A percentile compares a stretch with the other conserved stretches of the same genome.
Evolutionary conservation across 2,888 invertebrate species (phyloP).

Genomic region (Drosophila fungiperda): DNA sequence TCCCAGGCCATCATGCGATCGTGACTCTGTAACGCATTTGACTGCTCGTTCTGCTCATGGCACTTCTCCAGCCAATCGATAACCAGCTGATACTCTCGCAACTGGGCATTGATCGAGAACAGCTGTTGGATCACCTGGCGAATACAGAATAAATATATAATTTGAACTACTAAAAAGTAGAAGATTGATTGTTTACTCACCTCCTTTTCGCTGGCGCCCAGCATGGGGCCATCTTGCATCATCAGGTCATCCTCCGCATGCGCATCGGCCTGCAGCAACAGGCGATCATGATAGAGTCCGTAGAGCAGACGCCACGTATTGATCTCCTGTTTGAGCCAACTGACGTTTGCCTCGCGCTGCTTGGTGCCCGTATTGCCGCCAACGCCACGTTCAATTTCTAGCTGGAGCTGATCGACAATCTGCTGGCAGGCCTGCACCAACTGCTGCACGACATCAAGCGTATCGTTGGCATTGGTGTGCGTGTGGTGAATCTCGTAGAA

Average conservation of each 20-base stretch:
- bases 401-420: constrained; percentile 75
- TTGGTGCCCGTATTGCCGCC: constrained; percentile 45
- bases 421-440: constrained; percentile 75
- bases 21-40: constrained; percentile 88
- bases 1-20: constrained; percentile 95
- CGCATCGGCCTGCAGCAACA: constrained; percentile 85
- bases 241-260: constrained; percentile 75
- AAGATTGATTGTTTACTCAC: constrained; percentile 9
- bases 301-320: constrained; percentile 95
- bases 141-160: not conserved
- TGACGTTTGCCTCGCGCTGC: constrained; percentile 56
- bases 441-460: constrained; percentile 81
- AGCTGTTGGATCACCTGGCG: constrained; percentile 81
- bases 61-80: constrained; percentile 97
- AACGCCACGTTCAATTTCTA: constrained; percentile 59
- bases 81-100: constrained; percentile 91
- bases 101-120: constrained; percentile 86
- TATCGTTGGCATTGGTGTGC: constrained; percentile 78
- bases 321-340: constrained; percentile 91
- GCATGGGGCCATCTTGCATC: constrained; percentile 81
- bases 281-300: constrained; percentile 92
- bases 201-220: constrained; percentile 87
- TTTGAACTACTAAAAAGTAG: not conserved
- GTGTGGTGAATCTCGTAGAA: constrained; percentile 84
- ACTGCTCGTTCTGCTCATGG: constrained; percentile 87